phyloP scores from a whole-genome alignment of 2,888 invertebrate genomes.

The Protodeltote pygarga region DNA sequence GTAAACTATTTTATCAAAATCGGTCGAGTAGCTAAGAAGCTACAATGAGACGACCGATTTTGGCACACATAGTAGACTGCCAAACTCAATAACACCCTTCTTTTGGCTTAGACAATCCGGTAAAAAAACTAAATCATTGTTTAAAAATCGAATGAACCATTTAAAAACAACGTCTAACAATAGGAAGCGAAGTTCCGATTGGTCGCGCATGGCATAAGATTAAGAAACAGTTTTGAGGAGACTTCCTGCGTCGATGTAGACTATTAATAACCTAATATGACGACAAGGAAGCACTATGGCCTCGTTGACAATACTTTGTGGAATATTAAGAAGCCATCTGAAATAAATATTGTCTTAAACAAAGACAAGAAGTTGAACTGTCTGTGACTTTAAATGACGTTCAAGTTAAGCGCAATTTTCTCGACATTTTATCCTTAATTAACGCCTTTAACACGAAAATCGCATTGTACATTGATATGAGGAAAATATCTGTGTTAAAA shows the following conservation, averaged over 20 bases:
- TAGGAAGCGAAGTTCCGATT: conserved; percentile 72
- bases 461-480: too few relatives aligned
- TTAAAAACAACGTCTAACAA: conserved; percentile 54
- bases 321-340: conserved; percentile 41
- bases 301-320: conserved; percentile 61
- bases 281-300: conserved; percentile 68
- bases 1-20: too few relatives aligned
- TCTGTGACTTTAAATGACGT: too few relatives aligned
- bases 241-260: conserved; percentile 70
- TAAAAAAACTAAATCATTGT: conserved; percentile 27
- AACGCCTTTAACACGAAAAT: too few relatives aligned
- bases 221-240: conserved; percentile 68
- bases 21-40: too few relatives aligned
- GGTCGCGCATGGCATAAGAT: conserved; percentile 73
- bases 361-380: too few relatives aligned
- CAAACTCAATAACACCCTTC: conserved; percentile 2
- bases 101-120: conserved; percentile 3
- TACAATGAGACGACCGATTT: too few relatives aligned
- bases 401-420: too few relatives aligned
- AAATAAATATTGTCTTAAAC: conserved; percentile 40
- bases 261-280: conserved; percentile 77
- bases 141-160: conserved; percentile 41
- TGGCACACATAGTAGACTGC: too few relatives aligned
- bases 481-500: too few relatives aligned
- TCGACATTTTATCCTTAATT: too few relatives aligned